Percentiles rank a stretch among this genome's conserved stretches.
These are phyloP conservation scores for Clarias gariepinus DNA, from an alignment of 2,113 vertebrate genomes.

Conservation along the genomic window DNA sequence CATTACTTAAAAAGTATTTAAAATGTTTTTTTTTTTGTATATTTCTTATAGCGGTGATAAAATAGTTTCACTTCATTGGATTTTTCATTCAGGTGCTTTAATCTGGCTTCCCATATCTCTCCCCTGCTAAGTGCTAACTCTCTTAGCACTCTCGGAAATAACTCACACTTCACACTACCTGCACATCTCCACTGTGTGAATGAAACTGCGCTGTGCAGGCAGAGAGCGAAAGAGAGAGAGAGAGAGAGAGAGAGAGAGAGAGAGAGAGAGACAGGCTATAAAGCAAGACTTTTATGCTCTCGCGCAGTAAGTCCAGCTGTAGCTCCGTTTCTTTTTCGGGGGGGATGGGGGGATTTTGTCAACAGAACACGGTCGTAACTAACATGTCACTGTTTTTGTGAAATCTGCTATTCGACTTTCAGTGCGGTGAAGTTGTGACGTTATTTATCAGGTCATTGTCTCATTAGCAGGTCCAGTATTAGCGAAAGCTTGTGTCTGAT, in stretches of 20 bases:
- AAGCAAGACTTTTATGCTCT: not conserved
- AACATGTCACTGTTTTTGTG: not conserved
- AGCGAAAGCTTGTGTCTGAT: not conserved
- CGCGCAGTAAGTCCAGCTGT: not conserved
- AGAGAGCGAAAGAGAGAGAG: not conserved
- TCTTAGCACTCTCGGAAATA: slow-evolving; percentile 20
- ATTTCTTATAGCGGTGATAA: not conserved
- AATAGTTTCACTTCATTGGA: not conserved
- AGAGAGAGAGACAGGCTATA: not conserved
- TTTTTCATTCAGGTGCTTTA: not conserved
- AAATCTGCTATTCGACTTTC: not conserved
- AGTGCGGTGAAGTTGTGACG: not conserved
- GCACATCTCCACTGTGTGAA: slow-evolving; percentile 16
- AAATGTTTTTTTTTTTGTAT: not conserved
- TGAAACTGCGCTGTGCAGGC: not conserved
- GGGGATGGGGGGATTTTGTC: not conserved
- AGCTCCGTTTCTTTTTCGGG: not conserved
- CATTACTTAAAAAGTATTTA: no score
- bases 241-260: not conserved
- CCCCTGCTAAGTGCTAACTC: slow-evolving; percentile 6
- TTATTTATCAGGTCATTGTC: not conserved
- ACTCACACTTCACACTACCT: slow-evolving; percentile 26
- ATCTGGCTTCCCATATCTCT: slow-evolving; percentile 17
- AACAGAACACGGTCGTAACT: not conserved
- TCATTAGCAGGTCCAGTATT: not conserved